Conservation (phyloP, 1,140 invertebrate genomes). For the Drosophila orosa region DNA sequence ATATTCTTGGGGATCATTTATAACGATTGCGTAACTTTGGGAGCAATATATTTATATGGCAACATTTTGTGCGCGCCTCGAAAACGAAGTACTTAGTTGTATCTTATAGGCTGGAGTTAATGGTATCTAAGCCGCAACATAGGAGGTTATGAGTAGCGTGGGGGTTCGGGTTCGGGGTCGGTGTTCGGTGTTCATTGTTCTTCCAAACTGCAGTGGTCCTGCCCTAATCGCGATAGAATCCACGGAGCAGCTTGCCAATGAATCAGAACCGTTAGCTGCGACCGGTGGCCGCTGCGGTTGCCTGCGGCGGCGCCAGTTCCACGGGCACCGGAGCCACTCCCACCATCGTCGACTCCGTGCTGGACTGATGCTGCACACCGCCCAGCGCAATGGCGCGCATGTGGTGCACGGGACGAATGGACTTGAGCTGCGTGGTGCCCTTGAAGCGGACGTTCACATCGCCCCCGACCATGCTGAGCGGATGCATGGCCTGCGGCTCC, state of each 20-base stretch:
- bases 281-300: conserved; percentile 55
- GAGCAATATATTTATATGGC: conserved; percentile 61
- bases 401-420: conserved; percentile 76
- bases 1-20: conserved; percentile 41
- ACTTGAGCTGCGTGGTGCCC: conserved; percentile 88
- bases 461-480: conserved; percentile 86
- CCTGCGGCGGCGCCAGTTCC: conserved; percentile 44
- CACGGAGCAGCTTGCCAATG: conserved; percentile 73
- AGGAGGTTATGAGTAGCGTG: conserved; percentile 51
- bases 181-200: background rate
- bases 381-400: conserved; percentile 66
- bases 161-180: background rate
- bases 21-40: conserved; percentile 56
- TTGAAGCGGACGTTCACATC: conserved; percentile 88
- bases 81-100: conserved; percentile 58
- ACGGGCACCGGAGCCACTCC: conserved; percentile 40
- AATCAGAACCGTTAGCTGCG: conserved; percentile 84
- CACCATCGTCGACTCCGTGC: conserved; percentile 25
- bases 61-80: conserved; percentile 75
- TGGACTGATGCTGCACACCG: conserved; percentile 41
- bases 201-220: conserved; percentile 33
- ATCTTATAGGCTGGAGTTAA: conserved; percentile 34
- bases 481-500: conserved; percentile 85
- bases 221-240: conserved; percentile 58
- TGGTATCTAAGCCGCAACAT: conserved; percentile 61